Base-by-base conservation (phyloP, 2,888 invertebrate species). In the Apomyelois bistriatella region DNA sequence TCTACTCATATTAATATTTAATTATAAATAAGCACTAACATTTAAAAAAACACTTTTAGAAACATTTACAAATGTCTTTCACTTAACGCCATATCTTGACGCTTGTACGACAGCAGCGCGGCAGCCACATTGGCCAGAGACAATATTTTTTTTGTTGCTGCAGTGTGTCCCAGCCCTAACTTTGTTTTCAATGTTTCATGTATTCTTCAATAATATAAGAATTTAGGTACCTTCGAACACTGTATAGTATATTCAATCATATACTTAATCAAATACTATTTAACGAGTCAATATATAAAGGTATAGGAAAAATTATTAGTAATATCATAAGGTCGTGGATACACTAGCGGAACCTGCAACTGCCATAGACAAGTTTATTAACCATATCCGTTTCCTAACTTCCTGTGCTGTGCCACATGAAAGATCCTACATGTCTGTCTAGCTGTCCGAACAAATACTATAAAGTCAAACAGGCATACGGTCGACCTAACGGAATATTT, bases 91-190 rank as follows among this genome's bases (percentile, higher is more conserved):
- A 88, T 86, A 70, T 70, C 76, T 83, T 80, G 79, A 85, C 81
- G 85, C 85, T 82, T 70, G 72, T 70, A 43, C 46, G 46, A 46
- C 46, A 46, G 46, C 74, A 68, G 58, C 61, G 59, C 61, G 65
- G 77, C 74, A 78, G 89, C 89, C 89, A 90, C 84, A 79, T 87
- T 86, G 72, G 66, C 72, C 82, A 87, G 87, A 89, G 85, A 83
- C 82, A 74, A 81, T 61, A 53, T 51, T 62, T 60, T 58, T 62
- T 70, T 62, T 58, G n/a, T n/a, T 59, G 47, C 43, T 7, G 28
- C 13, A 54, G 57, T 53, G 15, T 54, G 16, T 16, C 9, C 46
- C 32, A 1, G n/a, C 46, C 46, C 30, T 30, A 43, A 10, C 10
- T 1, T 38, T 38, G 1, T 3, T 40, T 40, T 38, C 37, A 38